These are phyloP conservation scores for Rhabdophis nuchalis DNA, from an alignment of 2,797 vertebrate genomes.

Conservation along the genomic window DNA sequence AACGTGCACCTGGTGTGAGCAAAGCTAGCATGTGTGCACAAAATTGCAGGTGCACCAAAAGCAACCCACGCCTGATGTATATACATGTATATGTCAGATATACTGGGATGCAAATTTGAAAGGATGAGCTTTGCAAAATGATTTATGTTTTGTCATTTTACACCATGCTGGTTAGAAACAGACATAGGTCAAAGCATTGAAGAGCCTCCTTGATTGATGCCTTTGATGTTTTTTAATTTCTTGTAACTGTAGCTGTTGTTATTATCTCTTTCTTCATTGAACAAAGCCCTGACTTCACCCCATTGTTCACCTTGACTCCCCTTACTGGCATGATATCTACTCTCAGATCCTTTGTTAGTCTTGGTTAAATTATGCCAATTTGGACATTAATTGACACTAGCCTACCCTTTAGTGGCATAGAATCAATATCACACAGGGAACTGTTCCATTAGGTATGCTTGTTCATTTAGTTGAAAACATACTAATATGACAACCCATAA, in stretches of 20 bases:
- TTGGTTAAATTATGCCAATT: not conserved
- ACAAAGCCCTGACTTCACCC: not conserved
- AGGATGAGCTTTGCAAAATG: not conserved
- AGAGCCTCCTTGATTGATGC: not conserved
- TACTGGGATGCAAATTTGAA: not conserved
- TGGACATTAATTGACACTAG: not conserved
- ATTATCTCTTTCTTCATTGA: not conserved
- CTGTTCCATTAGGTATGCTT: not conserved
- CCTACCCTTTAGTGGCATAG: not conserved
- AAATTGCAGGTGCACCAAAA: too few species aligned
- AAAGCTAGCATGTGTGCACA: too few species aligned
- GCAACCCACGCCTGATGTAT: too few species aligned
- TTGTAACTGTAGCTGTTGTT: not conserved
- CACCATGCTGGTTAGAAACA: not conserved
- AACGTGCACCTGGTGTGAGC: too few species aligned
- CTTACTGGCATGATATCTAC: not conserved
- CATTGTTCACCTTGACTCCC: not conserved
- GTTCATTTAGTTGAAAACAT: not conserved
- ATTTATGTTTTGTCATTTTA: not conserved
- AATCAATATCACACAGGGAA: not conserved
- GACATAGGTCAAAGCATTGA: not conserved
- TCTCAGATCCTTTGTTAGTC: not conserved
- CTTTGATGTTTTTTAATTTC: not conserved
- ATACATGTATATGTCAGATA: not conserved
- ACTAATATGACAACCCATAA: not conserved